Evolutionary conservation across 2,888 invertebrate species (phyloP).

Genomic region (Drosophila subsilvestris): DNA sequence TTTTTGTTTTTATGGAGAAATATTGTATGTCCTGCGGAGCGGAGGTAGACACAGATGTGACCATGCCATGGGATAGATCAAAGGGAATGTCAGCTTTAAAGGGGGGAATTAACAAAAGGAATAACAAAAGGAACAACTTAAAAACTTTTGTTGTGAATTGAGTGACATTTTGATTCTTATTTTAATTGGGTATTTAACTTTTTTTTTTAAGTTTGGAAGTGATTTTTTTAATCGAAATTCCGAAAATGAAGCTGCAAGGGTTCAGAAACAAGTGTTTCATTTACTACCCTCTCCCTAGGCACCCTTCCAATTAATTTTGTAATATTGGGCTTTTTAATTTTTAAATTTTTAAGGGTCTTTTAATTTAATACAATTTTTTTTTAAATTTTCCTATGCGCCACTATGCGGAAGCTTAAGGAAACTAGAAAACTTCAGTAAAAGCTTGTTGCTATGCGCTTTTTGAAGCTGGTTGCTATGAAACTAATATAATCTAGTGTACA

Average conservation of each 20-base stretch:
- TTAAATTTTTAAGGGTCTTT: not conserved
- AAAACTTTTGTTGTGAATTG: not conserved
- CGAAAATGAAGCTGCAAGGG: too few species aligned
- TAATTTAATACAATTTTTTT: not conserved
- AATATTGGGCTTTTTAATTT: too few species aligned
- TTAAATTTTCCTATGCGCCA: not conserved
- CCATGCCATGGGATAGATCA: constrained; percentile 22
- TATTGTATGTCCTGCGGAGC: constrained; percentile 1
- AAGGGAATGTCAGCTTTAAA: constrained; percentile 15
- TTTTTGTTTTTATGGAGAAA: constrained; percentile 16
- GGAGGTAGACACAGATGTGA: constrained; percentile 8
- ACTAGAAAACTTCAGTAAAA: not conserved
- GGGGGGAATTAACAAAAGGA: not conserved
- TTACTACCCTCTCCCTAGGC: too few species aligned
- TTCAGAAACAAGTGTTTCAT: too few species aligned
- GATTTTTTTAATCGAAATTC: too few species aligned
- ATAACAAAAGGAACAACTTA: not conserved
- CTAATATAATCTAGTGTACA: too few species aligned
- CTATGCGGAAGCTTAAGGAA: not conserved
- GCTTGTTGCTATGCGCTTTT: too few species aligned
- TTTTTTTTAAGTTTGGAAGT: too few species aligned
- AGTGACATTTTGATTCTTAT: not conserved
- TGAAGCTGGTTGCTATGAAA: too few species aligned
- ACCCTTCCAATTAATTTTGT: too few species aligned
- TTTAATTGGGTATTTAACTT: not conserved